phyloP scores from a whole-genome alignment of 2,888 invertebrate genomes.

The Apantesis nais region DNA sequence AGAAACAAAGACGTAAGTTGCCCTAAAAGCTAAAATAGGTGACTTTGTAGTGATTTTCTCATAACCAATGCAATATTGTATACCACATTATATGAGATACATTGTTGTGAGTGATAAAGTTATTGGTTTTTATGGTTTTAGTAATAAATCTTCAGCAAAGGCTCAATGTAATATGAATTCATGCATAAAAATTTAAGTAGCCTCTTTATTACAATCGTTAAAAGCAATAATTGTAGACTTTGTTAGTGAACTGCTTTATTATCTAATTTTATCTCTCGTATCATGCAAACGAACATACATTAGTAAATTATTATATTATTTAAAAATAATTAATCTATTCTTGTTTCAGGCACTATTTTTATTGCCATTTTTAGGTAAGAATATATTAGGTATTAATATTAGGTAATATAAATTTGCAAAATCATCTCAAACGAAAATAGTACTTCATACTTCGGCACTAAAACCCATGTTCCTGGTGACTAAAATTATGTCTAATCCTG shows the following conservation, averaged over 20 bases:
- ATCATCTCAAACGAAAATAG: no score
- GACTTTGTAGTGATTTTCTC: conserved; percentile 15
- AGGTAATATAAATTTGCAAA: no score
- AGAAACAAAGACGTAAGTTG: background rate
- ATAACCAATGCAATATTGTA: conserved; percentile 19
- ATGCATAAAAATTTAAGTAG: conserved; percentile 1
- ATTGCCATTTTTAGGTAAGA: no score
- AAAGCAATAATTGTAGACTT: background rate
- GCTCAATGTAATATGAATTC: conserved; percentile 6
- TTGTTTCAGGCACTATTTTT: no score
- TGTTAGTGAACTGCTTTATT: background rate
- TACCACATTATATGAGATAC: conserved; percentile 15
- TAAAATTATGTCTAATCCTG: no score
- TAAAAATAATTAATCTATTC: no score
- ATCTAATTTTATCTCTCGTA: background rate
- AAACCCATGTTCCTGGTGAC: no score
- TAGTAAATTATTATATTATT: no score
- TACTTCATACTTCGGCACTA: no score
- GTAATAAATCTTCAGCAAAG: conserved; percentile 10
- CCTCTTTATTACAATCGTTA: conserved; percentile 5
- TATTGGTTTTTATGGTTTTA: conserved; percentile 8
- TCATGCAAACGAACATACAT: background rate
- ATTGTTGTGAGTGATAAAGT: conserved; percentile 18
- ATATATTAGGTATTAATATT: no score
- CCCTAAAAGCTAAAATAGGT: background rate